phyloP scores from a whole-genome alignment of 1,140 invertebrate genomes.

The Drosophila arizonae region DNA sequence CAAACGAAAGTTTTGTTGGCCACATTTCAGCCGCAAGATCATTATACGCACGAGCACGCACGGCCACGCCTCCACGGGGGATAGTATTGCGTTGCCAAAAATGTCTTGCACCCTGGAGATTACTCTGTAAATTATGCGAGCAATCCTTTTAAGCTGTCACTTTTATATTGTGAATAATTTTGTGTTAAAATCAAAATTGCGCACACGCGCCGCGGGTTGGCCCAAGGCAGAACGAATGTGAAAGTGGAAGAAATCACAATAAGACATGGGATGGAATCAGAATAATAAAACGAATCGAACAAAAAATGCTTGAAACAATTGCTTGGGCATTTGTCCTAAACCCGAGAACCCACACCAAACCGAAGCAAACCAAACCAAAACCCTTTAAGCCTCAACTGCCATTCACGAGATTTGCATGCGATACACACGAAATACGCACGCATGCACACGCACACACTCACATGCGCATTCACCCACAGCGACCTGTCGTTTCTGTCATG shows the following conservation, averaged over 20 bases:
- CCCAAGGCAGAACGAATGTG: not conserved
- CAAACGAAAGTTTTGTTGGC: slow-evolving; percentile 56
- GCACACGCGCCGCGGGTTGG: slow-evolving; percentile 53
- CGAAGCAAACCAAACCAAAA: slow-evolving; percentile 2
- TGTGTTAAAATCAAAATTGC: slow-evolving; percentile 75
- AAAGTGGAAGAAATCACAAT: not conserved
- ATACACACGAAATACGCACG: slow-evolving; percentile 16
- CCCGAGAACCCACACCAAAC: not conserved
- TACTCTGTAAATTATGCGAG: slow-evolving; percentile 64
- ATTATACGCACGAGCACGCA: slow-evolving; percentile 63
- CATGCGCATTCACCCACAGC: not conserved
- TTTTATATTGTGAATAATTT: slow-evolving; percentile 74
- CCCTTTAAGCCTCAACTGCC: slow-evolving; percentile 50
- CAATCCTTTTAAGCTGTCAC: slow-evolving; percentile 78
- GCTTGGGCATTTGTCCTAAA: slow-evolving; percentile 52
- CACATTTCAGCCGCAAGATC: slow-evolving; percentile 43
- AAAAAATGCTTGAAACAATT: slow-evolving; percentile 66
- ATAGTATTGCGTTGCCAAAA: not conserved
- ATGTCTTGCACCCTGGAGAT: slow-evolving; percentile 47
- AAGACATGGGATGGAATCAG: not conserved
- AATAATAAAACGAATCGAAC: slow-evolving; percentile 34
- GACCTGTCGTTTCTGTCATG: slow-evolving; percentile 47
- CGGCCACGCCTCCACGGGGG: not conserved
- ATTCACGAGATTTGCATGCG: slow-evolving; percentile 47
- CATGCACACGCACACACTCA: slow-evolving; percentile 12